A percentile compares a stretch with the other conserved stretches of the same genome.
Conservation (phyloP, 2,113 vertebrate species). For the Chascanopsetta lugubris region DNA sequence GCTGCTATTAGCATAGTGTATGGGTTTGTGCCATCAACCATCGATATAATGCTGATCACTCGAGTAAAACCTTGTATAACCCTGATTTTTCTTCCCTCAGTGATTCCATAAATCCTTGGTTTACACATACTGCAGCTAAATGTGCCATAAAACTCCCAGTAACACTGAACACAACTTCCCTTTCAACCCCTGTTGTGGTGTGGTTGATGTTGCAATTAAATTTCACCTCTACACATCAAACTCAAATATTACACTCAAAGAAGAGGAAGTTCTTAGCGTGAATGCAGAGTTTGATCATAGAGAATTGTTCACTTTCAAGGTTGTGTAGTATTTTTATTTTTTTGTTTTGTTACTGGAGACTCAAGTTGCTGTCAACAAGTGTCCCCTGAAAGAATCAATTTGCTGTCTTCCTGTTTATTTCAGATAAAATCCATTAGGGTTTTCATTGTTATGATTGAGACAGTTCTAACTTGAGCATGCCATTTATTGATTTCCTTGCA, state of each 20-base stretch:
- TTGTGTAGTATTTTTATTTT: too few relatives aligned
- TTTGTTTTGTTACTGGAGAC: too few relatives aligned
- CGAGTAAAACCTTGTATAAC: neutral
- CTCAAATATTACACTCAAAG: slow-evolving; percentile 32
- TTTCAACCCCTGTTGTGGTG: slow-evolving; percentile 3
- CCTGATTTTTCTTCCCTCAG: too few relatives aligned
- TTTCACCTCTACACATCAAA: neutral
- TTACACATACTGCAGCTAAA: neutral
- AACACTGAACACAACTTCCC: neutral
- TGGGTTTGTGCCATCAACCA: neutral
- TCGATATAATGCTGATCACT: neutral
- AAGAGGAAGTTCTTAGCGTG: slow-evolving; percentile 18
- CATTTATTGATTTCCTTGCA: too few relatives aligned
- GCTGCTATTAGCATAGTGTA: too few relatives aligned
- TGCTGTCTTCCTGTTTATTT: too few relatives aligned
- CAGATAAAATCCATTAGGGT: too few relatives aligned
- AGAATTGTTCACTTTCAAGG: slow-evolving; percentile 8
- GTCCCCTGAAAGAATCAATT: too few relatives aligned
- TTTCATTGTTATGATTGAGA: too few relatives aligned
- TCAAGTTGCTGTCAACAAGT: too few relatives aligned
- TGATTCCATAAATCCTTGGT: neutral
- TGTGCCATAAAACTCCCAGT: neutral
- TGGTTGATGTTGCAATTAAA: slow-evolving; percentile 1
- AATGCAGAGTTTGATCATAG: slow-evolving; percentile 35
- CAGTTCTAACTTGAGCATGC: too few relatives aligned